Conservation (phyloP, 2,888 invertebrate genomes). For the Parnassius glacialis region DNA sequence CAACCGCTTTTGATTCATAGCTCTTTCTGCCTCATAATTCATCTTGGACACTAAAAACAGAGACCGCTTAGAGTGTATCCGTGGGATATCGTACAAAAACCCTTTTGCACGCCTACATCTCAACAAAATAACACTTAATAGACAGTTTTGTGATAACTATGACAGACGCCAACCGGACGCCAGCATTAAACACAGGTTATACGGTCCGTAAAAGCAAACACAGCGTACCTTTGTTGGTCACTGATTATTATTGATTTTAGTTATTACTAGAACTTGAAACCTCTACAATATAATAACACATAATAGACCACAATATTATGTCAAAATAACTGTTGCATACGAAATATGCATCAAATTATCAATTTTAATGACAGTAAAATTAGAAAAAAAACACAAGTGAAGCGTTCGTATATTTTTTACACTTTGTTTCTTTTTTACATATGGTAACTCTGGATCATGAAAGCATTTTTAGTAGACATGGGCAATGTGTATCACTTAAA, state of each 20-base stretch:
- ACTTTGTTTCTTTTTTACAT: slow-evolving; percentile 45
- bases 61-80: slow-evolving; percentile 48
- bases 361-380: slow-evolving; percentile 78
- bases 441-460: slow-evolving; percentile 29
- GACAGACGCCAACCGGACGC: slow-evolving; percentile 81
- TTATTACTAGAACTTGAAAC: slow-evolving; percentile 71
- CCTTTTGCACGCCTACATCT: slow-evolving; percentile 47
- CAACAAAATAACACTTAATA: slow-evolving; percentile 50
- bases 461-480: too few species aligned
- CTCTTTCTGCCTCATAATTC: slow-evolving; percentile 79
- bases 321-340: slow-evolving; percentile 77
- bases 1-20: slow-evolving; percentile 78
- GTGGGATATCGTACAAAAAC: slow-evolving; percentile 40
- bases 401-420: slow-evolving; percentile 66
- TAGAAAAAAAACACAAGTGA: slow-evolving; percentile 79
- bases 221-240: slow-evolving; percentile 81
- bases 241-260: slow-evolving; percentile 81
- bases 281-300: slow-evolving; percentile 67
- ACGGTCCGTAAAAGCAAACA: slow-evolving; percentile 74
- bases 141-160: slow-evolving; percentile 62
- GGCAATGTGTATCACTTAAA: too few species aligned
- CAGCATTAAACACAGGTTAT: slow-evolving; percentile 79
- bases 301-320: slow-evolving; percentile 69
- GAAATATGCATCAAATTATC: slow-evolving; percentile 78
- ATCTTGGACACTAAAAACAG: slow-evolving; percentile 77